Evolutionary conservation across 2,113 vertebrate genomes (phyloP).

Genomic region (Psophia crepitans): DNA sequence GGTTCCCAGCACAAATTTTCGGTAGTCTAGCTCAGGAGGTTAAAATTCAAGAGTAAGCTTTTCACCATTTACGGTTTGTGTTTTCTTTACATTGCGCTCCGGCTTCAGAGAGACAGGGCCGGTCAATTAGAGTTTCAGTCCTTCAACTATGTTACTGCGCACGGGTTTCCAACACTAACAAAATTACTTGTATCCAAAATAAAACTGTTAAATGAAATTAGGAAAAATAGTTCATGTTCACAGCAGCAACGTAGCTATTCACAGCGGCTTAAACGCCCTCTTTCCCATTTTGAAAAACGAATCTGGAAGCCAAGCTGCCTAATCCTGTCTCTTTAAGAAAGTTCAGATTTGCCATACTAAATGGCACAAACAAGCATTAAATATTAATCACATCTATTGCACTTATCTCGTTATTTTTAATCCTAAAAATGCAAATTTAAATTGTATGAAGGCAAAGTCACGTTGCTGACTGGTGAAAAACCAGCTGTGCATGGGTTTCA

Average conservation of each 20-base stretch:
- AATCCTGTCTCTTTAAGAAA: background rate
- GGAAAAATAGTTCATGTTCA: conserved; percentile 32
- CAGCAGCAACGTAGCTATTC: background rate
- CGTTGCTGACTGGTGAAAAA: background rate
- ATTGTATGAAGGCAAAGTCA: background rate
- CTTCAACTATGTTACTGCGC: background rate
- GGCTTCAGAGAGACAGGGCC: background rate
- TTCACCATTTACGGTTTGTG: background rate
- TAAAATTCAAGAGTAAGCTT: background rate
- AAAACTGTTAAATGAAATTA: conserved; percentile 57
- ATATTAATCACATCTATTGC: background rate
- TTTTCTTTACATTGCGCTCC: background rate
- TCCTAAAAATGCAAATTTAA: background rate
- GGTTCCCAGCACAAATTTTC: background rate
- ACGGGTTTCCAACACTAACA: conserved; percentile 43
- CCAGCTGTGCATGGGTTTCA: background rate
- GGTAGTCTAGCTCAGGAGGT: background rate
- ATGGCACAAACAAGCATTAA: background rate
- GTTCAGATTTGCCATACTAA: background rate
- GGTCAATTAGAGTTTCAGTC: background rate
- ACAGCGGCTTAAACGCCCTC: background rate
- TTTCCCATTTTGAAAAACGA: background rate
- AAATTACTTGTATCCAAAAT: conserved; percentile 56
- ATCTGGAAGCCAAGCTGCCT: background rate
- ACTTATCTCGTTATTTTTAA: background rate